A percentile compares a stretch with the other conserved stretches of the same genome.
Conservation (phyloP, 2,888 invertebrate species). For the Agelastica alni region DNA sequence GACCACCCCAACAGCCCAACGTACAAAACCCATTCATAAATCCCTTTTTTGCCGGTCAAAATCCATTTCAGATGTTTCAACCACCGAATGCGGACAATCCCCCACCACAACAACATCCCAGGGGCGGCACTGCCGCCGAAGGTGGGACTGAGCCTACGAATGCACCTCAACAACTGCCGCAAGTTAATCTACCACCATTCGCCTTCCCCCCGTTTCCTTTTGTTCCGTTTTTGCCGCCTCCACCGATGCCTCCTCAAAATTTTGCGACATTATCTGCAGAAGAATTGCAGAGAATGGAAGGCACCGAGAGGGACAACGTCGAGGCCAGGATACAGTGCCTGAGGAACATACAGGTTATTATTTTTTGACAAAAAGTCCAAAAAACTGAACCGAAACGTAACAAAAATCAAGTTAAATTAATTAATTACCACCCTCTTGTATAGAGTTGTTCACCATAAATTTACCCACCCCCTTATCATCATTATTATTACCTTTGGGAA, state of each 20-base stretch:
- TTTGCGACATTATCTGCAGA: constrained; percentile 77
- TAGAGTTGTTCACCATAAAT: too few species aligned
- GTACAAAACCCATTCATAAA: constrained; percentile 45
- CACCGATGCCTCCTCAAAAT: constrained; percentile 77
- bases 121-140: constrained; percentile 7
- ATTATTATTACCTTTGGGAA: too few species aligned
- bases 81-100: constrained; percentile 32
- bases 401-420: too few species aligned
- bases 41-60: constrained; percentile 40
- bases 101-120: constrained; percentile 43
- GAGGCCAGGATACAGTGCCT: constrained; percentile 88
- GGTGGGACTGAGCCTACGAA: constrained; percentile 11
- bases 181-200: constrained; percentile 58
- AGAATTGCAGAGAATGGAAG: constrained; percentile 88
- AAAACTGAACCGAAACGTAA: too few species aligned
- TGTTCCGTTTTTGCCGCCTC: constrained; percentile 64
- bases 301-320: constrained; percentile 81
- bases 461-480: too few species aligned
- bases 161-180: constrained; percentile 41
- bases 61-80: constrained; percentile 49
- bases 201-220: constrained; percentile 61
- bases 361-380: too few species aligned
- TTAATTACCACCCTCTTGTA: too few species aligned
- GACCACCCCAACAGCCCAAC: constrained; percentile 18
- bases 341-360: constrained; percentile 66